These are phyloP conservation scores for Cataglyphis albicans DNA, from an alignment of 2,888 invertebrate species.

Conservation along the genomic window DNA sequence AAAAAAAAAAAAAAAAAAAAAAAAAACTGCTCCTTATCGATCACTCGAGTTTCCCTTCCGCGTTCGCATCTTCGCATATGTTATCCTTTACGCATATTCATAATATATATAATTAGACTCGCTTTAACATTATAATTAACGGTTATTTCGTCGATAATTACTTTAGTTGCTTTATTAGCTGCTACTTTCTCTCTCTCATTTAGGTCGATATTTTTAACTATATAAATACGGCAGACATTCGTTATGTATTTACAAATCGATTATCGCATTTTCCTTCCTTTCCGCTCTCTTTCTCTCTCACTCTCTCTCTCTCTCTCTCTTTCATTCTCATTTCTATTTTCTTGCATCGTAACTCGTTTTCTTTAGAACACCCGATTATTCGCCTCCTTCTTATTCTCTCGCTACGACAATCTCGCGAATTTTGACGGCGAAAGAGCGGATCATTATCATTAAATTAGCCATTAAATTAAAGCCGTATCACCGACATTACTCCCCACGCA, in stretches of 20 bases:
- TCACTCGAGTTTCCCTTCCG: not conserved
- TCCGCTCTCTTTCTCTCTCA: constrained; percentile 60
- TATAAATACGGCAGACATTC: constrained; percentile 77
- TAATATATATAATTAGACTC: constrained; percentile 54
- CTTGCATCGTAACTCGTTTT: constrained; percentile 34
- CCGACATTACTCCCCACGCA: not conserved
- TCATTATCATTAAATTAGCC: constrained; percentile 8
- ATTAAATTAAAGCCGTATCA: constrained; percentile 24
- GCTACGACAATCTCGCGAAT: constrained; percentile 4
- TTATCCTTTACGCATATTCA: constrained; percentile 48
- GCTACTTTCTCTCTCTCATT: constrained; percentile 49
- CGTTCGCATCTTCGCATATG: constrained; percentile 28
- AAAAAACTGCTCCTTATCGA: not conserved
- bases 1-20: not conserved
- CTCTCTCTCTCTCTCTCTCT: constrained; percentile 59
- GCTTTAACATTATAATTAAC: constrained; percentile 62
- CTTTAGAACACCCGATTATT: constrained; percentile 15
- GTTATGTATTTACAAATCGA: constrained; percentile 78
- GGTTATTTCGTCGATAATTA: constrained; percentile 64
- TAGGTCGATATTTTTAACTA: constrained; percentile 67
- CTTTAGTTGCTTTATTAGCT: constrained; percentile 56
- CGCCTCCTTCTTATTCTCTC: constrained; percentile 4
- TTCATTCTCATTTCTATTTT: constrained; percentile 24
- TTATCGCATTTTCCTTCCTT: constrained; percentile 33
- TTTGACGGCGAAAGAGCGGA: constrained; percentile 34